These are phyloP conservation scores for Acipenser transmontanus DNA, from an alignment of 2,797 vertebrate species.

Conservation along the genomic window DNA sequence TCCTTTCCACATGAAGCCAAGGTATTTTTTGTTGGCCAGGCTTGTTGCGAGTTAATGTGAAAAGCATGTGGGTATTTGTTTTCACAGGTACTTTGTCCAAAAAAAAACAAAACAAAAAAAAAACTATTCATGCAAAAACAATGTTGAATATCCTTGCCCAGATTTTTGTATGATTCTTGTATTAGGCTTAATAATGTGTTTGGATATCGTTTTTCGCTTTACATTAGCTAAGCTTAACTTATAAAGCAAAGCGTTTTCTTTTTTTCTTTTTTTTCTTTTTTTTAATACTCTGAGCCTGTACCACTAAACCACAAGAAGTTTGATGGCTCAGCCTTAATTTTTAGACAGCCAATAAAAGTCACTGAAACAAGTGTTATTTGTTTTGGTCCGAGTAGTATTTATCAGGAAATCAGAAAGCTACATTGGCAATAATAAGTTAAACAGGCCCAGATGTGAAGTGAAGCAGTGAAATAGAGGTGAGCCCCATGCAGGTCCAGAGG, in stretches of 20 bases:
- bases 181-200: no score
- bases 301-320: constrained; percentile 56
- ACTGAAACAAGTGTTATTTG: constrained; percentile 72
- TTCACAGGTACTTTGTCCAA: not conserved
- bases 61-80: constrained; percentile 6
- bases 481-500: constrained; percentile 19
- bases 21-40: not conserved
- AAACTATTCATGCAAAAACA: not conserved
- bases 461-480: not conserved
- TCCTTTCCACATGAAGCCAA: not conserved
- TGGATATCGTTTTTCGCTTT: no score
- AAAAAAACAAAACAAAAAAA: not conserved
- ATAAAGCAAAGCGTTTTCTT: not conserved
- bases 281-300: constrained; percentile 21
- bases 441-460: constrained; percentile 58
- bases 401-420: constrained; percentile 70
- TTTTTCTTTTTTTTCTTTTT: not conserved
- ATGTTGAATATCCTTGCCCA: no score
- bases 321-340: constrained; percentile 48
- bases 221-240: not conserved
- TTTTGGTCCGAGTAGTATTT: constrained; percentile 68
- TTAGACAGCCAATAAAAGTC: constrained; percentile 64
- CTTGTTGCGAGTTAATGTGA: constrained; percentile 3
- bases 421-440: constrained; percentile 70
- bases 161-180: no score